Base-by-base conservation (phyloP, 30 jellyfish, hydroid and myxozoan species). In the Turritopsis dohrnii region DNA sequence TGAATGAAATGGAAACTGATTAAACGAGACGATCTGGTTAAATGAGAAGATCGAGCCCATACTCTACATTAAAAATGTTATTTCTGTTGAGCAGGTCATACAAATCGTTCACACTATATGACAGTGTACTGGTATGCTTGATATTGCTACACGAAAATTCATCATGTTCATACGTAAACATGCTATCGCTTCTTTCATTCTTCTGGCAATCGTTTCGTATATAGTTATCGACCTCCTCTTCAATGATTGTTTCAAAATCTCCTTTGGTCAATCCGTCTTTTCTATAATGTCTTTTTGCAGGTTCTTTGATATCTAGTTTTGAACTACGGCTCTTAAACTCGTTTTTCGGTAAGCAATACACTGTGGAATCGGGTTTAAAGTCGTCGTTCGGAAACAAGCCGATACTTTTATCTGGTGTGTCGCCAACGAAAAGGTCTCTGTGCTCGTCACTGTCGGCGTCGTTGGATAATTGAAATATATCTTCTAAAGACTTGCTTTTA, bases 181-280 rank as follows among this genome's bases (percentile, higher is more conserved):
- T 8, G 17, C n/a, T 74, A 24, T 29, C 65, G 52, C 19, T 9
- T 16, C 9, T 30, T 23, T 1, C 65, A 9, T 7, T 24, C 9
- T n/a, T 24, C 24, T 28, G 0, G 9, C 65, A 30, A 24, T 30
- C 65, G 21, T 21, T 29, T 30, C 16, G 41, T 16, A 74, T 74
- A 19, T 69, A 74, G 24, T 74, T 74, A 74, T 74, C 83, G 24
- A 74, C 83, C 41, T 74, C 83, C 24, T 74, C 65, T 74, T 74
- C 65, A 24, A 74, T 74, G 41, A 74, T 74, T 8, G 27, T 28
- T 74, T 74, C 83, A 26, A 29, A n/a, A 16, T 30, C 41, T 52
- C 41, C 65, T 20, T 22, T n/a, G 0, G 83, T 69, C 0, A 0
- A 0, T 7, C 30, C 22, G 16, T 69, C 77, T n/a, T 69, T 69